Percentiles rank a stretch among this genome's conserved stretches.
Conservation (phyloP, 1,140 invertebrate species). For the Bombus waltoni region DNA sequence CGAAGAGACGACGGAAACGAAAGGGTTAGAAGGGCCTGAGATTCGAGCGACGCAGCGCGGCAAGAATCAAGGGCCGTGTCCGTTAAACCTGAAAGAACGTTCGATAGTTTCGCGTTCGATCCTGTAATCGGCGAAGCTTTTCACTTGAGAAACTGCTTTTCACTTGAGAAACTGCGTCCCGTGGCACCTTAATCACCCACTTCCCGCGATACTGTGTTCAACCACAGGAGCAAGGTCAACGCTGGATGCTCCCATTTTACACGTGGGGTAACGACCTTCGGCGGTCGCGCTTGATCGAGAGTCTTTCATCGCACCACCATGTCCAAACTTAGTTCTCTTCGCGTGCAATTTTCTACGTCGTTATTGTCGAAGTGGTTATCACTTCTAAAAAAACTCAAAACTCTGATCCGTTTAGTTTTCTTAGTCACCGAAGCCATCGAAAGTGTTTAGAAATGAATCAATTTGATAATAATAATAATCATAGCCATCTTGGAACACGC, state of each 20-base stretch:
- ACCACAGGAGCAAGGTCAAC: background rate
- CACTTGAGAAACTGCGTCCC: background rate
- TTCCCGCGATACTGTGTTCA: background rate
- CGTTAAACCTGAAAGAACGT: background rate
- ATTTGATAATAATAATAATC: too few species aligned
- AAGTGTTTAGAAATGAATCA: too few species aligned
- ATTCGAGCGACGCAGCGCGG: background rate
- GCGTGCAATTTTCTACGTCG: too few species aligned
- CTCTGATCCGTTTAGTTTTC: too few species aligned
- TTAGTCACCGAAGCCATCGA: too few species aligned
- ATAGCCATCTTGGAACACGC: too few species aligned
- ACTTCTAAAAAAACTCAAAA: too few species aligned
- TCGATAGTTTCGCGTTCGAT: background rate
- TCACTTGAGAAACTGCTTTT: background rate
- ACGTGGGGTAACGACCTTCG: background rate
- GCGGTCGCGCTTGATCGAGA: too few species aligned
- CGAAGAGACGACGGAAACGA: background rate
- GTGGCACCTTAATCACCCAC: background rate
- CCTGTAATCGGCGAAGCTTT: background rate
- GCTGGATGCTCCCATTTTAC: background rate
- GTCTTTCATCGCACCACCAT: background rate
- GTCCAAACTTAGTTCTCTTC: too few species aligned
- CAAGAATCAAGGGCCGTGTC: conserved; percentile 1
- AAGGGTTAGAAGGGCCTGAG: background rate
- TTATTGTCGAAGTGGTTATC: too few species aligned